Evolutionary conservation across 1,140 invertebrate species (phyloP).

Genomic region (Lanistes nyassanus): DNA sequence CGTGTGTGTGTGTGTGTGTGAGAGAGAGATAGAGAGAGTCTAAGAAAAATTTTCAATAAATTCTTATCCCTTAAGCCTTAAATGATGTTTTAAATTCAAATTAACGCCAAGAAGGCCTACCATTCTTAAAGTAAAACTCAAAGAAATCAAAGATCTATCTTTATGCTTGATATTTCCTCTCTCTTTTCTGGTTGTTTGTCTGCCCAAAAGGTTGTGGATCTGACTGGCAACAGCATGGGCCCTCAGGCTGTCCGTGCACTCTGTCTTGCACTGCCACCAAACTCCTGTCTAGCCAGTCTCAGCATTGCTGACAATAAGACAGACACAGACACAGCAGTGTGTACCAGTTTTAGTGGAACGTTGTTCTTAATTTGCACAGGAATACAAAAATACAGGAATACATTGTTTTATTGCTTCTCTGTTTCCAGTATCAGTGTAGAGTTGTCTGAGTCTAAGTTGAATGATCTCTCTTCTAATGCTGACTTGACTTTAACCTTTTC

Average conservation of each 20-base stretch:
- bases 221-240: slow-evolving; percentile 53
- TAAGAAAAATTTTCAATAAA: neutral
- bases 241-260: slow-evolving; percentile 55
- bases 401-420: neutral
- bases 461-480: neutral
- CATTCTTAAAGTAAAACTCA: neutral
- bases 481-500: no score
- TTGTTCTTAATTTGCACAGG: no score
- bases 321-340: slow-evolving; percentile 57
- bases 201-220: slow-evolving; percentile 49
- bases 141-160: neutral
- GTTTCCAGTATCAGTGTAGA: neutral
- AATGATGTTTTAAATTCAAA: slow-evolving; percentile 3
- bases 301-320: slow-evolving; percentile 54
- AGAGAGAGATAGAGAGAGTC: neutral
- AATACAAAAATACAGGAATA: neutral
- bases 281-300: slow-evolving; percentile 44
- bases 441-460: neutral
- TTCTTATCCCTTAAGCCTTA: neutral
- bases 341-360: slow-evolving; percentile 14
- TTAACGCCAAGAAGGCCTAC: neutral
- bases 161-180: neutral
- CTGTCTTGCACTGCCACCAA: slow-evolving; percentile 51
- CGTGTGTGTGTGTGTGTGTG: neutral
- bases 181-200: neutral